These are phyloP conservation scores for Pteropus alecto DNA, from an alignment of 2,113 vertebrate genomes.

Conservation along the genomic window DNA sequence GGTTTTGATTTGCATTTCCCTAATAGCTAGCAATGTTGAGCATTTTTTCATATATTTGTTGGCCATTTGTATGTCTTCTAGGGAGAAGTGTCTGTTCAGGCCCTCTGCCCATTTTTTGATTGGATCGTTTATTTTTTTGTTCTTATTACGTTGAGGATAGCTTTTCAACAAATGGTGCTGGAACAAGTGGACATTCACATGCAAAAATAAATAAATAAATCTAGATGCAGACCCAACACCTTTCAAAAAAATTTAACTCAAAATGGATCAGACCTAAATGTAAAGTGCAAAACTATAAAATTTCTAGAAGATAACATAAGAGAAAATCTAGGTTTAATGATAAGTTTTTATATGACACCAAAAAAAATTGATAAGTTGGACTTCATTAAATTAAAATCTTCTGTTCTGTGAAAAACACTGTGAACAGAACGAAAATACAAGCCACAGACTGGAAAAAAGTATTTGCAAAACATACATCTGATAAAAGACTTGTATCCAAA, in stretches of 20 bases:
- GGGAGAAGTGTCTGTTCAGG: no score
- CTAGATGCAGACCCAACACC: not conserved
- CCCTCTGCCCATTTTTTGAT: no score
- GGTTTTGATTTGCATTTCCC: no score
- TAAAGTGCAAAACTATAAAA: not conserved
- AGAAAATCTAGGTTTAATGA: not conserved
- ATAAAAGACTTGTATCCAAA: not conserved
- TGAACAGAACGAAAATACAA: not conserved
- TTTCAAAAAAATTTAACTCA: not conserved
- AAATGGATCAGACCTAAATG: not conserved
- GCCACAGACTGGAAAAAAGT: not conserved
- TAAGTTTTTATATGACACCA: not conserved
- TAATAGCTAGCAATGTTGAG: no score
- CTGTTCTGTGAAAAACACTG: not conserved
- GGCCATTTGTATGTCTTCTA: no score
- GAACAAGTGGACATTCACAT: not conserved
- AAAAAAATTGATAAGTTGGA: not conserved
- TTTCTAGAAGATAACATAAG: not conserved
- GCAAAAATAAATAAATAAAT: not conserved
- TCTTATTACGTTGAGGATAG: not conserved
- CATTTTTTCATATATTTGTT: no score
- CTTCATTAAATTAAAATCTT: not conserved
- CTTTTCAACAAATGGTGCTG: not conserved
- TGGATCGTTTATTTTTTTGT: no score
- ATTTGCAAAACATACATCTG: not conserved